Conservation (phyloP, 2,113 vertebrate genomes). For the Triplophysa rosa region DNA sequence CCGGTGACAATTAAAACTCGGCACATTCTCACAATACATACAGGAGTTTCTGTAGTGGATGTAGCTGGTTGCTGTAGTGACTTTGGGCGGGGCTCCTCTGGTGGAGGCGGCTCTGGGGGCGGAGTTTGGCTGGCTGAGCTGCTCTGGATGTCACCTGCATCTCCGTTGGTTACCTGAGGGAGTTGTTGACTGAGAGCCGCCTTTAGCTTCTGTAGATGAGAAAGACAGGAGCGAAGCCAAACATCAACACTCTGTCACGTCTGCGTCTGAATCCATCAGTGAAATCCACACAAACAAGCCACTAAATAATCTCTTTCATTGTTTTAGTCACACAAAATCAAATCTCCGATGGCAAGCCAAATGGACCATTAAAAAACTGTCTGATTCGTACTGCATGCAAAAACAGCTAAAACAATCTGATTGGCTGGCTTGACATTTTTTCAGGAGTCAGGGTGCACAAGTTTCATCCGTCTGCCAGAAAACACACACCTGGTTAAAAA, state of each 20-base stretch:
- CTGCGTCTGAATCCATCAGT: too few relatives aligned
- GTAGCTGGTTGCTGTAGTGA: constrained; percentile 96
- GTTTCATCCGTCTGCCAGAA: too few relatives aligned
- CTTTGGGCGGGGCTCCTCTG: constrained; percentile 63
- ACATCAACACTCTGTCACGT: not conserved
- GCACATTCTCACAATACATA: constrained; percentile 65
- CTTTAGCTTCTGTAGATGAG: constrained; percentile 82
- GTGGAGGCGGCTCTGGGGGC: constrained; percentile 47
- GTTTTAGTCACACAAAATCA: not conserved
- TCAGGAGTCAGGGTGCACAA: too few relatives aligned
- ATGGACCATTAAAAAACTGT: not conserved
- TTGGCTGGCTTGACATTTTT: not conserved
- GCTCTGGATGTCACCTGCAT: constrained; percentile 82
- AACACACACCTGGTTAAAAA: too few relatives aligned
- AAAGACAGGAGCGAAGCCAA: constrained; percentile 50
- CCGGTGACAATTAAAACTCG: too few relatives aligned
- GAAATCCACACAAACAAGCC: too few relatives aligned
- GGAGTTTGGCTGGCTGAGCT: constrained; percentile 74
- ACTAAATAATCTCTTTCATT: not conserved
- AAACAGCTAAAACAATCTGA: not conserved
- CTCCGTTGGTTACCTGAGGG: constrained; percentile 93
- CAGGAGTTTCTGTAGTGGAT: constrained; percentile 96
- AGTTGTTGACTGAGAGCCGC: constrained; percentile 90
- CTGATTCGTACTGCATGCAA: not conserved
- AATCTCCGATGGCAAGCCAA: too few relatives aligned